Base-by-base conservation (phyloP, 2,113 vertebrate species). In the Aldabrachelys gigantea region DNA sequence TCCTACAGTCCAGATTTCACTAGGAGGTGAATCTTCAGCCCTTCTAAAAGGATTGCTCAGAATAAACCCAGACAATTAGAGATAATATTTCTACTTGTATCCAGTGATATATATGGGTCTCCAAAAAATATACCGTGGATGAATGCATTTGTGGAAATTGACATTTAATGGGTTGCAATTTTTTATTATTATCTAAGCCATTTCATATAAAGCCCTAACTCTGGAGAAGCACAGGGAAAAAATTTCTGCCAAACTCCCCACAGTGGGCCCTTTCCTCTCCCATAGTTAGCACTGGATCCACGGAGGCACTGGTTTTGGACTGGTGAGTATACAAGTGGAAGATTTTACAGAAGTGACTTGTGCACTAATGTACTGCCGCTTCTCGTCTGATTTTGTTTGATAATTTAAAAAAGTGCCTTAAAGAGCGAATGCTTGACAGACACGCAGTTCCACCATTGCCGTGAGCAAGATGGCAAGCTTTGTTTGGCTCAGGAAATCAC, bases 381-480 rank as follows among this genome's bases (percentile, higher is more conserved):
- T 92, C 95, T 91, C 96, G 92, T 96, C 96, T 97, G 97, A 92
- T 97, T 97, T 97, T 97, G 95, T 97, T 96, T 96, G 94, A 93
- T 95, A 97, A 97, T 97, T 96, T 95, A 96, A 95, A 97, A 97
- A 97, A 95, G 95, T 96, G 88, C 92, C 92, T 84, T 83, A 84
- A 93, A 96, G 93, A 96, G 59, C 94, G 95, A 95, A 92, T 65
- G 84, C 84, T 96, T 97, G 97, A 95, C 95, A 95, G 95, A 86
- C 54, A 78, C 84, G 87, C 94, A 49, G 88, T 57, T 94, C 29
- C 89, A 91, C 92, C 89, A 85, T 95, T 91, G 91, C 96, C 92
- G 38, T n/a, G 88, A 96, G 96, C 92, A 95, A 96, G 93, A 97
- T 94, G 84, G 96, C 91, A 96, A 95, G 25, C 41, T 44, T 78